Evolutionary conservation across 1,140 invertebrate species (phyloP).

Genomic region (Telenomus remus): DNA sequence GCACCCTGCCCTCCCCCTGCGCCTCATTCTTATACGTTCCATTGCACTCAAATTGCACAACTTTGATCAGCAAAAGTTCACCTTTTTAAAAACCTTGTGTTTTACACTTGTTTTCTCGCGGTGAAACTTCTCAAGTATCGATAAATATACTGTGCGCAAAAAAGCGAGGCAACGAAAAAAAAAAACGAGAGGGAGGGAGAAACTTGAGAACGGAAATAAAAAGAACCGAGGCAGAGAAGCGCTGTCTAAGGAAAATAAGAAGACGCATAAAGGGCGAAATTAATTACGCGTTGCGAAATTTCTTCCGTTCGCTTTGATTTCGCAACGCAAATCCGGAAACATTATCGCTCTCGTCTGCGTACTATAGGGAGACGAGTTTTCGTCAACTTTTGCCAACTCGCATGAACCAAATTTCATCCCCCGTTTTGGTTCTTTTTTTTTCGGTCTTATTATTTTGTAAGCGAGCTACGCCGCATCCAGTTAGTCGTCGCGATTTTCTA

Average conservation of each 20-base stretch:
- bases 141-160: conserved; percentile 31
- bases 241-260: not conserved
- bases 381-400: conserved; percentile 2
- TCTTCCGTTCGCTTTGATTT: not conserved
- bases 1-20: conserved; percentile 3
- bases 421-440: not conserved
- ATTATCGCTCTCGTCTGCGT: not conserved
- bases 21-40: conserved; percentile 14
- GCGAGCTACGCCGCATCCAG: too few species aligned
- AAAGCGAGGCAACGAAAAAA: not conserved
- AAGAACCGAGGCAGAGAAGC: not conserved
- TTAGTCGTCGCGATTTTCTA: not conserved
- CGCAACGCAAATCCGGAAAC: not conserved
- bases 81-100: conserved; percentile 44
- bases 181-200: not conserved
- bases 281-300: conserved; percentile 5
- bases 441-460: too few species aligned
- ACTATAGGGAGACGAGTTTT: not conserved
- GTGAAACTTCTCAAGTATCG: conserved; percentile 43
- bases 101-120: conserved; percentile 50
- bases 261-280: conserved; percentile 4
- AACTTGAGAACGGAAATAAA: not conserved
- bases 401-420: not conserved
- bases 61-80: conserved; percentile 48
- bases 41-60: conserved; percentile 35